Percentiles rank a stretch among this genome's conserved stretches.
Evolutionary conservation across 2,113 vertebrate genomes (phyloP).

Genomic region (Labeo catla): DNA sequence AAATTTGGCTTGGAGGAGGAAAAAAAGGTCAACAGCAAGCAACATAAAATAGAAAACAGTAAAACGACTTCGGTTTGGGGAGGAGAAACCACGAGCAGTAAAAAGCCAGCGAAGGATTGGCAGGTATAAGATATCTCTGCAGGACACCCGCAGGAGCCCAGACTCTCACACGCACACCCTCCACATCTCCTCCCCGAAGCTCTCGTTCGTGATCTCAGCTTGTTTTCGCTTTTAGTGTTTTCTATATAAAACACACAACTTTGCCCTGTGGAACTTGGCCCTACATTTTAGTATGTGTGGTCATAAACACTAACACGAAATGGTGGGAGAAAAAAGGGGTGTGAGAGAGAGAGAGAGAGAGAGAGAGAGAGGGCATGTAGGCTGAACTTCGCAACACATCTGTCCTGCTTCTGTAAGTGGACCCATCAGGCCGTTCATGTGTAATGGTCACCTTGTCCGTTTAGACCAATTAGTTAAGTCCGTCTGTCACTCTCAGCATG

Average conservation of each 20-base stretch:
- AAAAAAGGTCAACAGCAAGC: conserved; percentile 25
- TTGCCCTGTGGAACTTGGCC: conserved; percentile 58
- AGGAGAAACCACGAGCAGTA: conserved; percentile 49
- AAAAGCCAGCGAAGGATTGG: conserved; percentile 52
- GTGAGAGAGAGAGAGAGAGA: neutral
- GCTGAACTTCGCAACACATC: neutral
- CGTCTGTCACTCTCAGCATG: conserved; percentile 39
- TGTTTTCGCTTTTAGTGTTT: conserved; percentile 64
- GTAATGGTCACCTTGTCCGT: conserved; percentile 22
- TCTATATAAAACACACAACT: conserved; percentile 63
- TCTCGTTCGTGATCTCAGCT: conserved; percentile 63
- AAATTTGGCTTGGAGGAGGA: conserved; percentile 17
- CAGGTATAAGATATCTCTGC: conserved; percentile 58
- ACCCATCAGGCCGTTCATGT: conserved; percentile 2
- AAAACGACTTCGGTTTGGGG: conserved; percentile 47
- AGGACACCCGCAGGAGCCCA: conserved; percentile 47
- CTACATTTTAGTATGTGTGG: conserved; percentile 52
- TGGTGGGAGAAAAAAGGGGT: conserved; percentile 5
- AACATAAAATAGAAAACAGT: conserved; percentile 38
- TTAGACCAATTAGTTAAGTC: conserved; percentile 41
- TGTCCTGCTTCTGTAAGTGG: conserved; percentile 25
- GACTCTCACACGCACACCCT: conserved; percentile 56
- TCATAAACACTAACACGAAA: conserved; percentile 55
- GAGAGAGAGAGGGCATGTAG: neutral
- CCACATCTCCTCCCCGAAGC: conserved; percentile 34